Evolutionary conservation across 2,888 invertebrate species (phyloP), one percentile per base, ranked within the genome.

Genomic region (Lasioglossum morio): DNA sequence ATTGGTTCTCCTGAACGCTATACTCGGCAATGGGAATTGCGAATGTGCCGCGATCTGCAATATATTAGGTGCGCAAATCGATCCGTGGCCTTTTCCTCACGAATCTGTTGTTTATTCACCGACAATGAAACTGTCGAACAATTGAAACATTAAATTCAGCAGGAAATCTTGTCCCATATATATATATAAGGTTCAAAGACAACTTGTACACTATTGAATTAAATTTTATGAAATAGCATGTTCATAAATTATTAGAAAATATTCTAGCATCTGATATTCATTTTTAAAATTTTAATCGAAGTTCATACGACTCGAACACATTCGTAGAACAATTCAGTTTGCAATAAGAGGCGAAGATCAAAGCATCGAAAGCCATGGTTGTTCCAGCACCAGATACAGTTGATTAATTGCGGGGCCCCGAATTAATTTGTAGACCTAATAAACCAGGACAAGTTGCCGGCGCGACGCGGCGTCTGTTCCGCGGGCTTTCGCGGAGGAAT

Each of bases 1-100:
- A 81, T 75, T 27, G 79, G 46, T 77, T 40, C 53, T 69, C 63
- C 3, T 19, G 72, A 60, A 37, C 57, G 76, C 77, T 81, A 23
- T 23, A n/a, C 30, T 53, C 73, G 43, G 75, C 14, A 46, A 75
- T 34, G 27, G 72, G 72, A 46, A 76, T 76, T 66, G 48, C n/a
- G 78, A 77, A 70, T 60, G 23, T 37, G 16, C 72, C 70, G 8
- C 72, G 81, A 27, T 43, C 53, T 40, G 72, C 72, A 60, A 81
- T 60, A 78, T 74, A 75, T 60, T 60, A 30, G 60, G 16, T 27
- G 60, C 27, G 14, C 60, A 14, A 5, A 27, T 27, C 27, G 60
- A 60, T 60, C 60, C 14, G 27, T 27, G 27, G 16, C 27, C 27
- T 60, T 30, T 60, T 60, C 27, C 8, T 60, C 60, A 5, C 60